Base-by-base conservation (phyloP, 2,797 vertebrate genomes). In the Melanotaenia parkinsoni region DNA sequence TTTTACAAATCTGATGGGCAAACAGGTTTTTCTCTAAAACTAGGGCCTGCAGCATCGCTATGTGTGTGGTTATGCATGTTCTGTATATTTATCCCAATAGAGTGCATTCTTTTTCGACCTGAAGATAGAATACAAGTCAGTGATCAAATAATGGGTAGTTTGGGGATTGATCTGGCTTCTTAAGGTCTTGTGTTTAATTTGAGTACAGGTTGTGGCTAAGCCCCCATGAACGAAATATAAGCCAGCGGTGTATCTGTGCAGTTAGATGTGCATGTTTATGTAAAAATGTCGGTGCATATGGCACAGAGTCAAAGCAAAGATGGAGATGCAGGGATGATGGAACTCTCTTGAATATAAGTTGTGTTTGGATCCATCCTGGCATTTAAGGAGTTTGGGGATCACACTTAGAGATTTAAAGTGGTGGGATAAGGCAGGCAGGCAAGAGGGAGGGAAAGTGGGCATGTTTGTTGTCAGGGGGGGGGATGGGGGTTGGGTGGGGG, bases 341-440 rank as follows among this genome's bases (percentile, higher is more conserved):
- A 78, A 63, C 11, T 14, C 59, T 75, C 28, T 7, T 67, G 43
- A 11, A 50, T 56, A 63, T 43, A 57, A 62, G 20, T 1, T 70
- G 26, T 0, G 32, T 33, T 22, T 75, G 68, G 77, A 67, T 65
- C 40, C 67, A 40, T 60, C n/a, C 54, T 0, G 0, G 63, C 14
- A 38, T 66, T 70, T 56, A 58, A 24, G 56, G n/a, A 70, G 8
- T 7, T 10, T 10, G 11, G 57, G 62, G 35, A 4, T 61, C 51
- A 79, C 37, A 61, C 30, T 40, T 0, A 4, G 18, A 62, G 13
- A 51, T 68, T 45, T 57, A 50, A n/a, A 22, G 14, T 11, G 8
- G 66, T 26, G 35, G 22, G 14, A 24, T 47, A 11, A 43, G 50
- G 32, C 9, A 37, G 60, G 10, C 26, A 47, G 30, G 26, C 0